phyloP scores from a whole-genome alignment of 2,888 invertebrate genomes.

The Lathronympha strigana region DNA sequence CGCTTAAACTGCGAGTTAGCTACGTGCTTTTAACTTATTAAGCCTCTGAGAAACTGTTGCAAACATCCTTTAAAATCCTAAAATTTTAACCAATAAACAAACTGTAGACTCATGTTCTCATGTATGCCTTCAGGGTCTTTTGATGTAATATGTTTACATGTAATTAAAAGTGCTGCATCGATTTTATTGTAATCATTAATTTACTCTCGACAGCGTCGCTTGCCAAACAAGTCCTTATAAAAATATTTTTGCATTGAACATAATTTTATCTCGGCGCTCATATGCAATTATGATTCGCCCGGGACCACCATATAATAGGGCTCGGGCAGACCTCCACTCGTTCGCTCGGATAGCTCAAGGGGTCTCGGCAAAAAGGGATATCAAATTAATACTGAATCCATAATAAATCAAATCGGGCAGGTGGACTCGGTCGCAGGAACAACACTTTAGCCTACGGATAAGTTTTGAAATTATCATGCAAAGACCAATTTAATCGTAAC shows the following conservation, averaged over 20 bases:
- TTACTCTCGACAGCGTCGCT: conserved; percentile 34
- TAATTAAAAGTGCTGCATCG: conserved; percentile 25
- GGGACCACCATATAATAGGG: conserved; percentile 80
- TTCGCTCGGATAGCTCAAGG: conserved; percentile 80
- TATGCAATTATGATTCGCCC: conserved; percentile 81
- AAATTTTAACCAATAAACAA: not conserved
- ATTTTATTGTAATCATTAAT: conserved; percentile 32
- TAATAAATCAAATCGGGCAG: conserved; percentile 83
- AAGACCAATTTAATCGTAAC: conserved; percentile 54
- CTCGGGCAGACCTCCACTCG: conserved; percentile 67
- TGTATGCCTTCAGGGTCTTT: not conserved
- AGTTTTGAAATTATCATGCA: conserved; percentile 77
- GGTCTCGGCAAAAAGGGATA: conserved; percentile 81
- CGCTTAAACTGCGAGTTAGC: not conserved
- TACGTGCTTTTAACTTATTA: conserved; percentile 13
- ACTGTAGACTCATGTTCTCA: not conserved
- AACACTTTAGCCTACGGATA: conserved; percentile 78
- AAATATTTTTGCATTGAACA: conserved; percentile 64
- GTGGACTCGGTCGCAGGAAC: conserved; percentile 75
- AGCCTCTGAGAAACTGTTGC: not conserved
- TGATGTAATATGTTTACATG: conserved; percentile 3
- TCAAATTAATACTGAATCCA: conserved; percentile 84
- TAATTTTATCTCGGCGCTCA: conserved; percentile 73
- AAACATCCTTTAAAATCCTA: not conserved
- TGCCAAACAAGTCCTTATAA: conserved; percentile 37